Percentiles rank a stretch among this genome's conserved stretches.
phyloP scores from a whole-genome alignment of 1,140 invertebrate species.

The Drosophila repleta region DNA sequence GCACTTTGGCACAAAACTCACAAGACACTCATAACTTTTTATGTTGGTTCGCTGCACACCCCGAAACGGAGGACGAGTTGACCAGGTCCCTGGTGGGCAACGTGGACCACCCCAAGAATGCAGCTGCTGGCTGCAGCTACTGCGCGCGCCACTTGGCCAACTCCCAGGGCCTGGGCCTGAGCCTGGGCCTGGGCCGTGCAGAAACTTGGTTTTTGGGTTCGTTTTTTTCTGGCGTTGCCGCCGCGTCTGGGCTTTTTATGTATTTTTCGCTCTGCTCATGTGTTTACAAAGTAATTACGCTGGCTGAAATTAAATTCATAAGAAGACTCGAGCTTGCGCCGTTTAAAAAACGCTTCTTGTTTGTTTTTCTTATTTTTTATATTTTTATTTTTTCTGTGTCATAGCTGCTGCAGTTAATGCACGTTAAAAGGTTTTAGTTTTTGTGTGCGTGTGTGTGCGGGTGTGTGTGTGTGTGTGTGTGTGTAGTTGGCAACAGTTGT shows the following conservation, averaged over 20 bases:
- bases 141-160: constrained; percentile 64
- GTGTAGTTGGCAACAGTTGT: constrained; percentile 40
- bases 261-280: constrained; percentile 62
- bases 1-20: constrained; percentile 81
- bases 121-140: constrained; percentile 47
- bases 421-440: constrained; percentile 73
- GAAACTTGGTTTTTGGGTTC: constrained; percentile 53
- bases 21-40: constrained; percentile 83
- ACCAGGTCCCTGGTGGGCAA: constrained; percentile 41
- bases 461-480: background rate
- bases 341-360: constrained; percentile 67
- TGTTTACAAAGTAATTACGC: constrained; percentile 83
- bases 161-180: constrained; percentile 40
- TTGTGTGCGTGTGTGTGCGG: background rate
- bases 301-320: constrained; percentile 82
- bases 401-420: constrained; percentile 71
- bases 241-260: constrained; percentile 39
- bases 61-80: constrained; percentile 44
- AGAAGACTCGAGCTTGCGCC: constrained; percentile 59
- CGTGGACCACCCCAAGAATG: constrained; percentile 68
- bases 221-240: background rate
- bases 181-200: constrained; percentile 14
- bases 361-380: constrained; percentile 13
- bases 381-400: constrained; percentile 42
- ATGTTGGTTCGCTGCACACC: constrained; percentile 75